These are phyloP conservation scores for Muscidifurax raptorellus DNA, from an alignment of 1,140 invertebrate genomes.

Conservation along the genomic window DNA sequence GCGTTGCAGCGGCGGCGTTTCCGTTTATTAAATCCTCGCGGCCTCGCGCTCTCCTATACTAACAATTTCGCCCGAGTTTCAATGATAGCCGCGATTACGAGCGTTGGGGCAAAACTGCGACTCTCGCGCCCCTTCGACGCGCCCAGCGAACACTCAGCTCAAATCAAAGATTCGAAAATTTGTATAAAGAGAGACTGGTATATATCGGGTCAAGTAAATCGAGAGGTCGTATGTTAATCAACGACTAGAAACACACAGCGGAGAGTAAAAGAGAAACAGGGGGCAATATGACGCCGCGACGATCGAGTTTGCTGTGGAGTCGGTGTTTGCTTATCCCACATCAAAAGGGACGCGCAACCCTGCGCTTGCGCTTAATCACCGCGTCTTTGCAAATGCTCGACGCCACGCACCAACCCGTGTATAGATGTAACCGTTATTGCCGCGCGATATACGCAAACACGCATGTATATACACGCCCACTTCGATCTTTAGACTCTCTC, in stretches of 20 bases:
- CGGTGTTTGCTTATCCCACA: slow-evolving; percentile 69
- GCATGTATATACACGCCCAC: neutral
- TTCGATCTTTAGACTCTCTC: neutral
- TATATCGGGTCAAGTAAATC: neutral
- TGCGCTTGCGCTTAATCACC: slow-evolving; percentile 61
- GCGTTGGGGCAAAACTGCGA: neutral
- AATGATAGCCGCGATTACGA: neutral
- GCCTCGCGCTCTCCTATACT: neutral
- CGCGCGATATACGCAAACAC: neutral
- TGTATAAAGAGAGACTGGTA: neutral
- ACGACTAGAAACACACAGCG: neutral
- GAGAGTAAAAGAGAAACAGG: neutral
- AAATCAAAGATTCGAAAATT: slow-evolving; percentile 23
- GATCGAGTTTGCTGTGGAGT: slow-evolving; percentile 46
- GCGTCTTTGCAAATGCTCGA: slow-evolving; percentile 57
- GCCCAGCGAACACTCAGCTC: neutral
- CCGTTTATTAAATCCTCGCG: neutral
- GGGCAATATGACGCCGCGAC: slow-evolving; percentile 29
- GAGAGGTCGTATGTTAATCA: slow-evolving; percentile 28
- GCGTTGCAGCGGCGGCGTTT: neutral
- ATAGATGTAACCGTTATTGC: slow-evolving; percentile 23
- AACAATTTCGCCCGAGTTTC: neutral
- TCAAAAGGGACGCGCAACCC: slow-evolving; percentile 63
- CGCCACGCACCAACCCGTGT: neutral
- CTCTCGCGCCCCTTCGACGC: neutral